Base-by-base conservation (phyloP, 2,888 invertebrate genomes). In the Fragum sueziense region DNA sequence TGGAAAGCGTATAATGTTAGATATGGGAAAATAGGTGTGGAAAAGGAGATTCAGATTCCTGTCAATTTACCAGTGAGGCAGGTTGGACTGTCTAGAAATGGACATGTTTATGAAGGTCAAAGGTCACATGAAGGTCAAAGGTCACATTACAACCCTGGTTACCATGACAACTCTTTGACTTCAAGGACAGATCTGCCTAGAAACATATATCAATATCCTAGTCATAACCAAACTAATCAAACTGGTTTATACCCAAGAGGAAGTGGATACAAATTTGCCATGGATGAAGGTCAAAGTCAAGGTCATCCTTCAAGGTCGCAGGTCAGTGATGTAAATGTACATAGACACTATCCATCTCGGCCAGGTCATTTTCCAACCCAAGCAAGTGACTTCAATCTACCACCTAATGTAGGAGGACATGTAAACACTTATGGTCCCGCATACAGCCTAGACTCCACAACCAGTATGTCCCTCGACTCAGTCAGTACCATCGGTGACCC, bases 1-100 rank as follows among this genome's bases (percentile, higher is more conserved):
- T 84, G 80, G 80, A 78, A 76, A 51, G 80, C 83, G 31, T 80
- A 59, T 69, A 84, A 84, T 76, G 75, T 79, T n/a, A 73, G 65
- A 52, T 84, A 80, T 78, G 83, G 83, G 25, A 84, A 77, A 80
- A 47, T 83, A 34, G 80, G 80, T 31, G 61, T 83, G 14, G 77
- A 83, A 62, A 83, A 83, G 22, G 83, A 83, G 62, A 72, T 79
- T 47, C 59, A 76, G 37, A 54, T 77, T 57, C 51, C 69, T 17
- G 69, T 54, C 1, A 20, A 51, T 29, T 9, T 22, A 17, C 27
- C 25, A 59, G 37, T 67, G 20, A 72, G 72, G 70, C 69, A 78
- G 27, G 81, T 81, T 54, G 81, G 81, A 20, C 61, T 70, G 41
- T 70, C 61, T 17, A 68, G 78, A 37, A 81, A 81, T 70, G 73